phyloP scores from a whole-genome alignment of 2,113 vertebrate genomes.

The Aspidoscelis tigris region DNA sequence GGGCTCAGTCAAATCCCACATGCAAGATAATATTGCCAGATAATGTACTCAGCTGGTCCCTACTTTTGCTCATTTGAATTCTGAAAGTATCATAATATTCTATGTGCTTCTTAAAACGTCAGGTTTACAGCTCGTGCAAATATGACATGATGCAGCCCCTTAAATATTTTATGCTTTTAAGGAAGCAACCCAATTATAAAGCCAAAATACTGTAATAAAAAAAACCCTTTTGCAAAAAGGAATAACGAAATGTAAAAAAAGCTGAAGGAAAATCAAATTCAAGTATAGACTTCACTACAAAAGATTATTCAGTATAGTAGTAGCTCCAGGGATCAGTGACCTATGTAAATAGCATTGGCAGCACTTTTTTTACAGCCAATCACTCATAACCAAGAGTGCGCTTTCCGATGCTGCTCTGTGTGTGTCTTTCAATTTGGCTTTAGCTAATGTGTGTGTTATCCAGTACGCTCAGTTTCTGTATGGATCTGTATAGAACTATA shows the following conservation, averaged over 20 bases:
- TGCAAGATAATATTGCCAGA: neutral
- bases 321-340: too few species aligned
- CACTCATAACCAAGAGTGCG: too few species aligned
- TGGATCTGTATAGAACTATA: too few species aligned
- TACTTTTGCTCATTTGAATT: neutral
- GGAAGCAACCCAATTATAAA: neutral
- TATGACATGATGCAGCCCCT: neutral
- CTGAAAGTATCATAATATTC: neutral
- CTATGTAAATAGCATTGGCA: too few species aligned
- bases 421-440: too few species aligned
- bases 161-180: neutral
- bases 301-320: neutral
- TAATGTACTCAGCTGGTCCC: neutral
- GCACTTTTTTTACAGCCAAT: too few species aligned
- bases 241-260: neutral
- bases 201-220: too few species aligned
- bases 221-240: neutral
- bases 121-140: neutral
- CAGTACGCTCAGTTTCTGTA: too few species aligned
- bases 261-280: neutral
- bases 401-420: too few species aligned
- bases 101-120: neutral
- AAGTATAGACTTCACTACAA: too few species aligned
- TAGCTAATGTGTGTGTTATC: too few species aligned
- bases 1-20: too few species aligned